Base-by-base conservation (phyloP, 2,113 vertebrate species). In the Rutilus rutilus region DNA sequence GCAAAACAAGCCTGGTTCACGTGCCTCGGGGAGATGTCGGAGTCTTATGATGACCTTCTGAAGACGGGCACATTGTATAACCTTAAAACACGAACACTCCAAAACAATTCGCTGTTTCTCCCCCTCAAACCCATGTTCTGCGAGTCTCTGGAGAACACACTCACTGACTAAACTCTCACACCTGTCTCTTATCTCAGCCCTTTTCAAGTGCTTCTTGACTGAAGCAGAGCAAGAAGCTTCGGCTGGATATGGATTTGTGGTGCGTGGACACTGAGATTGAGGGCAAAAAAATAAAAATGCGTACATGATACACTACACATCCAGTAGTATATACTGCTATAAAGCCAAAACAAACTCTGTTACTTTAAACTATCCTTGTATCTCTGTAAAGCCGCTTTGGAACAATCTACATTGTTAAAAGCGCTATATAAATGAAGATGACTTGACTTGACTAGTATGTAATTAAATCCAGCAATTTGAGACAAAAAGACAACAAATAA, bases 121-220 rank as follows among this genome's bases (percentile, higher is more conserved):
- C 57, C 25, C 65, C 30, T 23, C 30, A 80, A 47, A 80, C 19
- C 42, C 59, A 27, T 65, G 78, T 64, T 80, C 78, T 19, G 60
- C 14, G 0, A 39, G 59, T 47, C 78, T 47, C 78, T 47, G 59
- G 78, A 19, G 78, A 30, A 80, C 47, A 21, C 59, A 23, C 78
- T 47, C 8, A 2, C 59, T 2, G 25, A 25, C 78, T 65, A 80
- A 80, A 80, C 78, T 47, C 78, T 47, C 71, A 6, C 57, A 77
- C 60, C 75, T 64, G 60, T 85, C 75, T 84, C 25, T 74, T 14
- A 71, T 86, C 78, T 80, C 36, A 7, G 39, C n/a, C 39, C 59
- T 80, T 80, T 80, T 80, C 39, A 80, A 80, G 78, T 80, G 59
- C 59, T 80, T 80, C 78, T 65, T 17, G 78, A 80, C 59, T 80